phyloP scores from a whole-genome alignment of 2,797 vertebrate species.

The Sciaenops ocellatus region DNA sequence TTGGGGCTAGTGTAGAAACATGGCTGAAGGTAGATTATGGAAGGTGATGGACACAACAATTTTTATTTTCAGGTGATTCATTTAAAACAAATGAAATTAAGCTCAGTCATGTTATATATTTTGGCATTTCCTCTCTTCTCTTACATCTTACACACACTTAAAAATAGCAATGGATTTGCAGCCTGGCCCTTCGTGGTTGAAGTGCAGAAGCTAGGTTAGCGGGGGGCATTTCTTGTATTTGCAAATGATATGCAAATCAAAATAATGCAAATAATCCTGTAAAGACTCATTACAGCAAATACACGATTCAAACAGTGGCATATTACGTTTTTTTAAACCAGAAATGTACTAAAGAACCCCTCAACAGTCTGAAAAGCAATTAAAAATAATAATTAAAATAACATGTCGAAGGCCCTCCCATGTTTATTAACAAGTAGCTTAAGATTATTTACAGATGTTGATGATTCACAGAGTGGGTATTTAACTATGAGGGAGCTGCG shows the following conservation, averaged over 20 bases:
- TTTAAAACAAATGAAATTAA: too few relatives aligned
- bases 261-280: neutral
- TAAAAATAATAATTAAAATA: neutral
- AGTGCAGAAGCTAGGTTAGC: neutral
- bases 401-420: neutral
- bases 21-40: too few relatives aligned
- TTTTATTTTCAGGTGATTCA: too few relatives aligned
- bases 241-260: neutral
- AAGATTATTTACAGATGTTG: neutral
- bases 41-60: too few relatives aligned
- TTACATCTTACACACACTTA: too few relatives aligned
- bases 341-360: neutral
- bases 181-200: neutral
- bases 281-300: neutral
- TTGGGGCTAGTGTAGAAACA: too few relatives aligned
- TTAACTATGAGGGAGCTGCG: neutral
- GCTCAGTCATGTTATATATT: too few relatives aligned
- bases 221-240: neutral
- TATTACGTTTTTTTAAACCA: neutral
- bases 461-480: conserved; percentile 1
- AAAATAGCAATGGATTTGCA: neutral
- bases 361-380: neutral
- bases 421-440: neutral
- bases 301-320: neutral
- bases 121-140: too few relatives aligned